Base-by-base conservation (phyloP, 1,140 invertebrate genomes). In the Physella acuta region DNA sequence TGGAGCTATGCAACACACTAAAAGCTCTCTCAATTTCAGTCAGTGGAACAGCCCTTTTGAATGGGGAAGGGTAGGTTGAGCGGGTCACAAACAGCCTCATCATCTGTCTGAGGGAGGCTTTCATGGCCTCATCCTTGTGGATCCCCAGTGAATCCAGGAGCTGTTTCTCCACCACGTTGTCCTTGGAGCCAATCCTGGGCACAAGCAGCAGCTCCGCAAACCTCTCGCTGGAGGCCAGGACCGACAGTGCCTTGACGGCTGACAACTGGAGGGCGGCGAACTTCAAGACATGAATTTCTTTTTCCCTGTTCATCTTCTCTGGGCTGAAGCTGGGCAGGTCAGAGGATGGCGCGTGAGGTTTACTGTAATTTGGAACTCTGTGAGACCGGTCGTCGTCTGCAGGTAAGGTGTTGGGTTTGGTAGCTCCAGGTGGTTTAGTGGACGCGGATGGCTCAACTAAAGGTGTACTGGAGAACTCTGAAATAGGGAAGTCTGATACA, bases 121-220 rank as follows among this genome's bases (percentile, higher is more conserved):
- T 81, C 62, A 84, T 73, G 36, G 83, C 79, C 55, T 79, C 78
- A 74, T 84, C 80, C 65, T 83, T 84, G 16, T 86, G 85, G 2
- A 88, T 82, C 0, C 89, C 73, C 11, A 79, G 76, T 3, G 80
- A 79, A 68, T 82, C 79, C 17, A 71, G 53, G 70, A 78, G 59
- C 51, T 75, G 72, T 70, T 77, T 80, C 66, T 74, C 69, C 30
- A 53, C 65, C 82, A 66, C 60, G 78, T 36, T 78, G 77, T 73
- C 74, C 77, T 68, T 73, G 56, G 0, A 75, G 59, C 53, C 76
- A 2, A 75, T 74, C 52, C 85, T 85, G 0, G 87, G 87, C 20
- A 89, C 85, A 4, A 90, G 77, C 52, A 90, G 79, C 73, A 89
- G 79, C 76, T 90, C 89, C 2, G 83, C 84, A 81, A 86, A 89